Percentiles rank a stretch among this genome's conserved stretches.
Conservation (phyloP, 2,888 invertebrate genomes). For the Pammene fasciana region DNA sequence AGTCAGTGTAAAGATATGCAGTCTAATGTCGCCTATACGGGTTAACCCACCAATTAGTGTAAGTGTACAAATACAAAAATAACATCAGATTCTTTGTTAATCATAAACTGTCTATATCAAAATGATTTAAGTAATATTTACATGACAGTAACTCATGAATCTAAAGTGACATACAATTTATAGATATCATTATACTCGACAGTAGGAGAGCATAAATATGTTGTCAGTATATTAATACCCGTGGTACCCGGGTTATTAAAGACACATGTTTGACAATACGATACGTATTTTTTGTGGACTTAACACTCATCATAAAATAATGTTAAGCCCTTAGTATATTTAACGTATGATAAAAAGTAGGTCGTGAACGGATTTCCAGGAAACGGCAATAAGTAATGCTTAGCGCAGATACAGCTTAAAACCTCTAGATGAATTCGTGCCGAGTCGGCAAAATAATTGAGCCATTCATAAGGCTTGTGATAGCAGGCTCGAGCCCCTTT, state of each 20-base stretch:
- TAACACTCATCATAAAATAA: slow-evolving; percentile 23
- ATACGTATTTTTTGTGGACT: slow-evolving; percentile 50
- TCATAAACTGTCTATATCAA: slow-evolving; percentile 28
- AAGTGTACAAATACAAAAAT: slow-evolving; percentile 46
- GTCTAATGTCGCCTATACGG: slow-evolving; percentile 64
- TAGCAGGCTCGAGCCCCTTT: slow-evolving; percentile 70
- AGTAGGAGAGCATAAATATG: slow-evolving; percentile 67
- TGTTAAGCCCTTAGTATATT: slow-evolving; percentile 38
- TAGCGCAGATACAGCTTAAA: slow-evolving; percentile 52
- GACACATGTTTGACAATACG: slow-evolving; percentile 64
- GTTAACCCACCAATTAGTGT: slow-evolving; percentile 62
- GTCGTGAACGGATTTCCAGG: slow-evolving; percentile 45
- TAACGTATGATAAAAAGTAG: slow-evolving; percentile 39
- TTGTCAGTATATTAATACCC: slow-evolving; percentile 73
- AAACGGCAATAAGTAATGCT: slow-evolving; percentile 57
- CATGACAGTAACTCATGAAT: slow-evolving; percentile 43
- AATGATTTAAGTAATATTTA: slow-evolving; percentile 38
- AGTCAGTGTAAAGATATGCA: slow-evolving; percentile 59
- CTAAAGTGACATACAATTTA: slow-evolving; percentile 68
- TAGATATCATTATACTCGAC: slow-evolving; percentile 66
- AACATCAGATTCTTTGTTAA: slow-evolving; percentile 36
- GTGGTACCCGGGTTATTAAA: slow-evolving; percentile 59
- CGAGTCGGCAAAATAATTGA: slow-evolving; percentile 79
- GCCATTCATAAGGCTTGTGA: slow-evolving; percentile 81
- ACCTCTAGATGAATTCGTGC: slow-evolving; percentile 60